Percentiles rank a stretch among this genome's conserved stretches.
Conservation (phyloP, 2,888 invertebrate genomes). For the Nysson spinosus region DNA sequence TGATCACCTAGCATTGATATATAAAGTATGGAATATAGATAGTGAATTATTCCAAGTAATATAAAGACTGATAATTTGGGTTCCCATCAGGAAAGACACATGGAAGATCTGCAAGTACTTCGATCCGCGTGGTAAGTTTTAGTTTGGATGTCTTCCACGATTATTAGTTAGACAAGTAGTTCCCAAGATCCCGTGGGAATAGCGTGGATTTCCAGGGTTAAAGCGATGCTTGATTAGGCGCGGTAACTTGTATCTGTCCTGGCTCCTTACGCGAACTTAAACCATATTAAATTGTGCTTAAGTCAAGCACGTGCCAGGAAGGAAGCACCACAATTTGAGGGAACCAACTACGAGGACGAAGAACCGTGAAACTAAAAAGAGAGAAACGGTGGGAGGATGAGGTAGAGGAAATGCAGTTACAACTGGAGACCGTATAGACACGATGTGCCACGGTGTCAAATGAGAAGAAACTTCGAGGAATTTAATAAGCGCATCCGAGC, state of each 20-base stretch:
- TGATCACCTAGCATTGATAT: too few relatives aligned
- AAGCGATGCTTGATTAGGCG: slow-evolving; percentile 74
- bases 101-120: slow-evolving; percentile 18
- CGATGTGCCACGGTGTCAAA: slow-evolving; percentile 47
- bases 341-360: slow-evolving; percentile 6
- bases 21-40: too few relatives aligned
- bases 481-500: slow-evolving; percentile 63
- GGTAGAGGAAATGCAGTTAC: slow-evolving; percentile 37
- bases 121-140: slow-evolving; percentile 57
- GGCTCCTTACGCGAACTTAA: slow-evolving; percentile 66
- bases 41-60: too few relatives aligned
- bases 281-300: slow-evolving; percentile 76
- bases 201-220: slow-evolving; percentile 54
- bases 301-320: slow-evolving; percentile 71
- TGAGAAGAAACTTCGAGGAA: slow-evolving; percentile 64
- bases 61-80: too few relatives aligned
- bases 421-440: slow-evolving; percentile 39
- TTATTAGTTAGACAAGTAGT: slow-evolving; percentile 76
- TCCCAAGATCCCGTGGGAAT: slow-evolving; percentile 51
- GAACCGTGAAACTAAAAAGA: slow-evolving; percentile 3
- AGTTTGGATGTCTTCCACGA: slow-evolving; percentile 69
- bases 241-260: slow-evolving; percentile 69
- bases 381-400: background rate
- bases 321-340: slow-evolving; percentile 37
- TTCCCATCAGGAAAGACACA: slow-evolving; percentile 24